Evolutionary conservation across 2,797 vertebrate genomes (phyloP).

Genomic region (Triplophysa bombifrons): DNA sequence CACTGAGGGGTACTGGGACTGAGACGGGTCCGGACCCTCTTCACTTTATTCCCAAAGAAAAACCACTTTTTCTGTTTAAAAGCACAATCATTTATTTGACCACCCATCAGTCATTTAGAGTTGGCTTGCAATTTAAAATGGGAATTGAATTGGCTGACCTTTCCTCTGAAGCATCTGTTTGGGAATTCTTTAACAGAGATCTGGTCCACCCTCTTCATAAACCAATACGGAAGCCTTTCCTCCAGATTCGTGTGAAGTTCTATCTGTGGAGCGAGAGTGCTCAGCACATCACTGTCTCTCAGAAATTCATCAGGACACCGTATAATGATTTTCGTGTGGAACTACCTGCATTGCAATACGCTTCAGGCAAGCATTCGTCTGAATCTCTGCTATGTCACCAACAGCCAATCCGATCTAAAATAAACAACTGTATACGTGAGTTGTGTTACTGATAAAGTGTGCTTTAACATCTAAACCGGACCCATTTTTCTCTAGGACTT

Average conservation of each 20-base stretch:
- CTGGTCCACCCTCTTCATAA: conserved; percentile 81
- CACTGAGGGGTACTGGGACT: conserved; percentile 42
- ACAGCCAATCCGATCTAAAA: conserved; percentile 86
- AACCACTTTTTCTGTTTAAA: conserved; percentile 45
- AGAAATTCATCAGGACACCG: neutral
- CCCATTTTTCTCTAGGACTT: conserved; percentile 55
- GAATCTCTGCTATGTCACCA: conserved; percentile 87
- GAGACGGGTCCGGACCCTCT: conserved; percentile 34
- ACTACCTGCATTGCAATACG: conserved; percentile 87
- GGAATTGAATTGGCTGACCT: conserved; percentile 28
- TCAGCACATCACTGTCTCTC: neutral
- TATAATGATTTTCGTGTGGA: neutral
- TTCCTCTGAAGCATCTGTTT: conserved; percentile 68
- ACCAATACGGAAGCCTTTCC: conserved; percentile 84
- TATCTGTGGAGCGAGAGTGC: conserved; percentile 69
- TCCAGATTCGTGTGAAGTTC: conserved; percentile 86
- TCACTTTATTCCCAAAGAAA: conserved; percentile 23
- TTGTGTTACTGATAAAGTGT: neutral
- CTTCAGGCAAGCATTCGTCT: conserved; percentile 84
- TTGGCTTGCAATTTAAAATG: neutral
- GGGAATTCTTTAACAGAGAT: conserved; percentile 76
- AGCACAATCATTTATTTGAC: neutral
- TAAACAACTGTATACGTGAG: neutral
- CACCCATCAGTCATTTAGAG: neutral
- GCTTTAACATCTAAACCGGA: neutral